A percentile compares a stretch with the other conserved stretches of the same genome.
Conservation (phyloP, 2,797 vertebrate species). For the Gorsachius magnificus region DNA sequence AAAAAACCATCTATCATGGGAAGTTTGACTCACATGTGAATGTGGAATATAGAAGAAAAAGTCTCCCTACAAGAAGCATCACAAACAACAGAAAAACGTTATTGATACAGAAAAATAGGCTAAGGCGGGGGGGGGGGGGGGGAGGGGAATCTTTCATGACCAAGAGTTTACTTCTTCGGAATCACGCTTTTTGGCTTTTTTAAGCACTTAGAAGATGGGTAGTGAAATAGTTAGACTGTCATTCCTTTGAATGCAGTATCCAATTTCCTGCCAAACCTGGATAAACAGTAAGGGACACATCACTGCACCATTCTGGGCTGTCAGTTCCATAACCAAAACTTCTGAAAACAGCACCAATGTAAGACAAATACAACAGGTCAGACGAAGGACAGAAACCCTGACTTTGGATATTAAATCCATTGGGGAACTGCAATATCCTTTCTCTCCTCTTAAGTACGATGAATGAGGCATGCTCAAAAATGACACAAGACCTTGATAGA, state of each 20-base stretch:
- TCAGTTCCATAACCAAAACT: neutral
- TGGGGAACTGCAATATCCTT: neutral
- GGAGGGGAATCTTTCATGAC: neutral
- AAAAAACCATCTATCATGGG: rapidly evolving
- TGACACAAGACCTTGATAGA: neutral
- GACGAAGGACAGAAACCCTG: neutral
- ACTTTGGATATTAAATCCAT: neutral
- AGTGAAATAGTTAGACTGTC: neutral
- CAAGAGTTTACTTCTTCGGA: neutral
- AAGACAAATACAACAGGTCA: neutral
- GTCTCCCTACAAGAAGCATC: neutral
- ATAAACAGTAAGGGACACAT: neutral
- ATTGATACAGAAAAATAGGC: neutral
- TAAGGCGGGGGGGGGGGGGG: too few relatives aligned
- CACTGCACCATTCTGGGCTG: neutral
- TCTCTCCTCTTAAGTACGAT: neutral
- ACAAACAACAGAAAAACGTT: neutral
- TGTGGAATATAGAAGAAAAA: neutral
- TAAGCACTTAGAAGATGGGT: neutral
- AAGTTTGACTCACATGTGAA: neutral
- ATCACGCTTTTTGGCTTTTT: neutral
- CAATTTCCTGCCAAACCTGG: neutral
- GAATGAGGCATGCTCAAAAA: neutral
- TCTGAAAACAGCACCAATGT: neutral
- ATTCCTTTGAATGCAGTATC: neutral